Percentiles rank a stretch among this genome's conserved stretches.
Evolutionary conservation across 2,888 invertebrate species (phyloP).

Genomic region (Lochmaea capreae): DNA sequence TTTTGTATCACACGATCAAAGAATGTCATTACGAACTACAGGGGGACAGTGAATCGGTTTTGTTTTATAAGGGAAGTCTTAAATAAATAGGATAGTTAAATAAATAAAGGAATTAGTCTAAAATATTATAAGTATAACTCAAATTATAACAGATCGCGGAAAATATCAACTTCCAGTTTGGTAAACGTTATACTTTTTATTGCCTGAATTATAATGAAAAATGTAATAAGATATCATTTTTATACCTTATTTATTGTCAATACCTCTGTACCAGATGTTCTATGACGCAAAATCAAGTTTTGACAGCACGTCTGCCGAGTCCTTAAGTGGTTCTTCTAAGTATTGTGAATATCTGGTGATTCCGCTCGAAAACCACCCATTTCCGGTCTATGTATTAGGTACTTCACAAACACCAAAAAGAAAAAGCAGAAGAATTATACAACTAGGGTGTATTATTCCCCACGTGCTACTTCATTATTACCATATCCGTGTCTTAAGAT

Average conservation of each 20-base stretch:
- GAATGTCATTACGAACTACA: not conserved
- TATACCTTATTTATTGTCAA: not conserved
- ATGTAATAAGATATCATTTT: conserved; percentile 4
- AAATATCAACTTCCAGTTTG: too few species aligned
- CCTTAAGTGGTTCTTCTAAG: conserved; percentile 38
- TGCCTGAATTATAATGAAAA: not conserved
- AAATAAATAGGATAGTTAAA: too few species aligned
- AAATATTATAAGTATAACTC: too few species aligned
- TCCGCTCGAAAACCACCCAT: conserved; percentile 58
- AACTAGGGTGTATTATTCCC: conserved; percentile 24
- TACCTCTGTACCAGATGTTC: conserved; percentile 18
- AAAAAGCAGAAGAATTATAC: conserved; percentile 18
- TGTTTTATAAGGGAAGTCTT: too few species aligned
- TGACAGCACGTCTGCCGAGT: conserved; percentile 23
- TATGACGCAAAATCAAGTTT: conserved; percentile 32
- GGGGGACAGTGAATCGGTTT: not conserved
- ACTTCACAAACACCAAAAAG: conserved; percentile 27
- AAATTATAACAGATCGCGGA: too few species aligned
- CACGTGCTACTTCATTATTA: conserved; percentile 42
- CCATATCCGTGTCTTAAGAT: not conserved
- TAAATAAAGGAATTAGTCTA: too few species aligned
- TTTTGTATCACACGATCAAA: not conserved
- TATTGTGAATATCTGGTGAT: conserved; percentile 39
- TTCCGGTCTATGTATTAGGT: conserved; percentile 52
- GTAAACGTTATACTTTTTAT: too few species aligned